Conservation (phyloP, 2,113 vertebrate genomes). For the Crotalus horridus region DNA sequence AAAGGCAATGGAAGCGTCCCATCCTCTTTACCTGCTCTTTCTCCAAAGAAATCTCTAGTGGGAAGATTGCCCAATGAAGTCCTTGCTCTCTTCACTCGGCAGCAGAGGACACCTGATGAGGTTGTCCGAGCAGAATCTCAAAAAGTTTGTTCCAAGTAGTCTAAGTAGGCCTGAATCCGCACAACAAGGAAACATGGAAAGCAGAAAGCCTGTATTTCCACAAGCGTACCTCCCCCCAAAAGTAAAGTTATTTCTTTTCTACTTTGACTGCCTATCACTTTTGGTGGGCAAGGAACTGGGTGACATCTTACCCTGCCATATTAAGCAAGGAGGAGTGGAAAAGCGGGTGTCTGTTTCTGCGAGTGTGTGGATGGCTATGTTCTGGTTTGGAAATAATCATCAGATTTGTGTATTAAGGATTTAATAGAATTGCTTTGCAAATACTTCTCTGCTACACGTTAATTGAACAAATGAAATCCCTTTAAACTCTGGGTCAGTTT, state of each 20-base stretch:
- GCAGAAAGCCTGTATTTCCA: neutral
- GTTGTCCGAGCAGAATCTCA: neutral
- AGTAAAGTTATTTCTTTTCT: neutral
- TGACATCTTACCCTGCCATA: no score
- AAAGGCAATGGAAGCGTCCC: conserved; percentile 33
- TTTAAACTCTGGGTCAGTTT: neutral
- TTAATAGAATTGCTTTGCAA: neutral
- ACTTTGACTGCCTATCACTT: neutral
- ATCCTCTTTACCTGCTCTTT: neutral
- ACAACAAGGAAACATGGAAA: neutral
- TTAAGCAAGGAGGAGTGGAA: neutral
- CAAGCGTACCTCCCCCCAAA: neutral
- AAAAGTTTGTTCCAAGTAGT: neutral
- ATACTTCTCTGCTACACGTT: neutral
- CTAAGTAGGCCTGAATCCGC: neutral
- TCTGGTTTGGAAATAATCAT: neutral
- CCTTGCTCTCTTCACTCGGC: conserved; percentile 27
- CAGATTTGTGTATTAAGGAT: neutral
- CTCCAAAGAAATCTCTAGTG: neutral
- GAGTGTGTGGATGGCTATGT: neutral
- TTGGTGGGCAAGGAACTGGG: neutral
- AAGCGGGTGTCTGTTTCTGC: neutral
- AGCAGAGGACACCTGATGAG: neutral
- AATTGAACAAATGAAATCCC: neutral
- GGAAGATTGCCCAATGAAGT: neutral